Evolutionary conservation across 1,140 invertebrate species (phyloP).

Genomic region (Dysdera silvatica): DNA sequence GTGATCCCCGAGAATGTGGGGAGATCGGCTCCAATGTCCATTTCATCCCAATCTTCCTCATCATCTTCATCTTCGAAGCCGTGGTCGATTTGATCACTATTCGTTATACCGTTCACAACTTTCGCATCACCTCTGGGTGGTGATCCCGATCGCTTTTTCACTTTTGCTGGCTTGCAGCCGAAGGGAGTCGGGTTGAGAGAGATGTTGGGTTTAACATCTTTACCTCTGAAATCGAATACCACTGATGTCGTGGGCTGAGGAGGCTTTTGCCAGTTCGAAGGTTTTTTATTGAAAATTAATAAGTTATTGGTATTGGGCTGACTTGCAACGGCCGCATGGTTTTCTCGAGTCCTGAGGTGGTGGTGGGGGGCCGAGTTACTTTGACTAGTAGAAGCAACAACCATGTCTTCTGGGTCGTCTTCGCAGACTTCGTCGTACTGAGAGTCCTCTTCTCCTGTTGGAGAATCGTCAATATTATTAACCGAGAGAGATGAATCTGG

Average conservation of each 20-base stretch:
- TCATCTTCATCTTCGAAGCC: conserved; percentile 1
- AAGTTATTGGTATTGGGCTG: too few species aligned
- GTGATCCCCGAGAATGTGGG: conserved; percentile 56
- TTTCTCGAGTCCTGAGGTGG: too few species aligned
- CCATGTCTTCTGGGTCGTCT: too few species aligned
- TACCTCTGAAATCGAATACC: conserved; percentile 35
- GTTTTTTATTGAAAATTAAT: too few species aligned
- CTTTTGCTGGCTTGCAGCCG: conserved; percentile 25
- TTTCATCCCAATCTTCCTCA: conserved; percentile 44
- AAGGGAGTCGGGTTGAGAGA: conserved; percentile 31
- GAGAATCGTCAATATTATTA: too few species aligned
- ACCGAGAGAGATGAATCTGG: too few species aligned
- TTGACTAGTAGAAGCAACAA: too few species aligned
- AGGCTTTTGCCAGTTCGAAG: conserved; percentile 17
- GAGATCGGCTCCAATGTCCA: conserved; percentile 40
- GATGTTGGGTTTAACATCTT: conserved; percentile 33
- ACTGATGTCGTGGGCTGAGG: conserved; percentile 24
- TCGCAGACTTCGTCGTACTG: too few species aligned
- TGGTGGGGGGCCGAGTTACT: too few species aligned
- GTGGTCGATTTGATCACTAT: neutral
- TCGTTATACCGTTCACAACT: neutral
- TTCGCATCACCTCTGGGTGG: conserved; percentile 11
- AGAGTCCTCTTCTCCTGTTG: too few species aligned
- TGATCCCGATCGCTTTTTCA: neutral
- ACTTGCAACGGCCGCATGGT: too few species aligned